phyloP scores from a whole-genome alignment of 2,888 invertebrate species.

The Tetragnatha montana region DNA sequence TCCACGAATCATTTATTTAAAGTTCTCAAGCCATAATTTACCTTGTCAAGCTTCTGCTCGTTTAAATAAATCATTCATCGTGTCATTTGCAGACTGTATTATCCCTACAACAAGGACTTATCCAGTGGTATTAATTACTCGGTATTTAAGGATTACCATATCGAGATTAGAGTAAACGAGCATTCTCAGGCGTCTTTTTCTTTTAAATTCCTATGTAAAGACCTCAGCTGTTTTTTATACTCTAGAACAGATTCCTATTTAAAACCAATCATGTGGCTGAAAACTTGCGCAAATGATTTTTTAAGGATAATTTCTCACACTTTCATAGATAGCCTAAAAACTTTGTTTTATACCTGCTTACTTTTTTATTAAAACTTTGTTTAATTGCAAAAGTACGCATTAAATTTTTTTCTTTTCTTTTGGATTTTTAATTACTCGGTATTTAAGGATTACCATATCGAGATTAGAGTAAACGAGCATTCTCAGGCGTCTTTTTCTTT shows the following conservation, averaged over 20 bases:
- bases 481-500: neutral
- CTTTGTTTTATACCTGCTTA: too few species aligned
- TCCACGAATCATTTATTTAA: constrained; percentile 60
- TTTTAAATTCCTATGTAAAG: too few species aligned
- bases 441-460: constrained; percentile 34
- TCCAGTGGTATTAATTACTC: constrained; percentile 51
- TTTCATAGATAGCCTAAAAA: too few species aligned
- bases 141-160: constrained; percentile 34
- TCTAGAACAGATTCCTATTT: too few species aligned
- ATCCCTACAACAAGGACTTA: constrained; percentile 33
- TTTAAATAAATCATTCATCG: constrained; percentile 62
- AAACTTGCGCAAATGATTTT: too few species aligned
- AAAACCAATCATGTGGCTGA: too few species aligned
- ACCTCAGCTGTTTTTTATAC: too few species aligned
- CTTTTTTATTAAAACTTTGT: too few species aligned
- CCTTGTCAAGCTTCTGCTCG: constrained; percentile 55
- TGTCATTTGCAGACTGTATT: constrained; percentile 62
- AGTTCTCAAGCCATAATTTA: constrained; percentile 56
- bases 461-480: neutral
- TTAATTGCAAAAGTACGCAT: too few species aligned
- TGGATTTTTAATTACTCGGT: constrained; percentile 52
- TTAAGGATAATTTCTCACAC: too few species aligned
- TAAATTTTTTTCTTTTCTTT: too few species aligned
- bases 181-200: neutral
- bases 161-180: neutral